Conservation (phyloP, 2,888 invertebrate genomes). For the Scaptomyza tumidula region DNA sequence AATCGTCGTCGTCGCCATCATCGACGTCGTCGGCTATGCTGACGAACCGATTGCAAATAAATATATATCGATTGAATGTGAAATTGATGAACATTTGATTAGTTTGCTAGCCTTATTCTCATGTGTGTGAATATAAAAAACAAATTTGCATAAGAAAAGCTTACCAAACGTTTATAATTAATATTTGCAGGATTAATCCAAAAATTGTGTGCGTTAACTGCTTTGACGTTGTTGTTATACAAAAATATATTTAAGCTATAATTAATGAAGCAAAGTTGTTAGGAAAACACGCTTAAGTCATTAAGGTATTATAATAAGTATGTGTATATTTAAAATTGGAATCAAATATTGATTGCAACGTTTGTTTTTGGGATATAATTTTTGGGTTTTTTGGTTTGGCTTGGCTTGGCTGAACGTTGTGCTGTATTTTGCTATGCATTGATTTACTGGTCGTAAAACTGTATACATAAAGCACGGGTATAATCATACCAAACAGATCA, state of each 20-base stretch:
- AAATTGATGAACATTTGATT: conserved; percentile 49
- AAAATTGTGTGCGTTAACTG: conserved; percentile 8
- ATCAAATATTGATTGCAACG: conserved; percentile 36
- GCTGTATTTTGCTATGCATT: conserved; percentile 33
- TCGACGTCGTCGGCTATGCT: conserved; percentile 35
- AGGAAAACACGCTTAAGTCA: conserved; percentile 29
- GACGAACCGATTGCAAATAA: conserved; percentile 39
- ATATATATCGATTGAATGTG: conserved; percentile 43
- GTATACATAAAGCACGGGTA: conserved; percentile 25
- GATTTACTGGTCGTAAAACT: conserved; percentile 28
- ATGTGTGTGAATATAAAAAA: conserved; percentile 1
- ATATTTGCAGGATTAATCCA: conserved; percentile 61
- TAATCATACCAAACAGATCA: conserved; percentile 45
- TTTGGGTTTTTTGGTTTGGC: conserved; percentile 30
- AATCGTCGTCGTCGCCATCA: conserved; percentile 54
- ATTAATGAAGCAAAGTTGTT: conserved; percentile 38
- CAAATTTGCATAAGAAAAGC: conserved; percentile 10
- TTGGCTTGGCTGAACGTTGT: conserved; percentile 45
- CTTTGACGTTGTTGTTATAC: neutral
- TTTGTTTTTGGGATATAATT: conserved; percentile 46
- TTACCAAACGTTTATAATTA: conserved; percentile 37
- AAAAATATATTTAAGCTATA: conserved; percentile 16
- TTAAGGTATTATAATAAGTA: conserved; percentile 4
- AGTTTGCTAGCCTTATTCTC: neutral
- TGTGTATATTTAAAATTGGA: neutral